Evolutionary conservation across 2,113 vertebrate genomes (phyloP), one percentile per base, ranked within the genome.

Genomic region (Pedetes capensis): DNA sequence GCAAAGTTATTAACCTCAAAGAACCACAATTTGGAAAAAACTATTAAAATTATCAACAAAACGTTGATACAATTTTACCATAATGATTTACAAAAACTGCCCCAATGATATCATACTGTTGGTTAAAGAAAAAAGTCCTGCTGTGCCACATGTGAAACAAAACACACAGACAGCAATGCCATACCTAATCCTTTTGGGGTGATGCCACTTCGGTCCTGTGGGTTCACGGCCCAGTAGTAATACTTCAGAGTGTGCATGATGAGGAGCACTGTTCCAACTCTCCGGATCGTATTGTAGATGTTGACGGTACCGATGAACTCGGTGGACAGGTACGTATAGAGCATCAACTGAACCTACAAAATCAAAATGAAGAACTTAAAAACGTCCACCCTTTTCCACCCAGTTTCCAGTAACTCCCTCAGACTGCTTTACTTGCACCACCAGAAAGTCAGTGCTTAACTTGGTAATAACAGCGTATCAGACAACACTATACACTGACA

Each of bases 231-330:
- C 99, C 99, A 99, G 97, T 99, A 99, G 97, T 99, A 99, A 97
- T 99, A 99, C 95, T 99, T 99, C 2, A 99, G 98, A 2, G 99
- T 99, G 85, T 99, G 99, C 99, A 99, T 99, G 97, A 99, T 98
- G 97, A 99, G 98, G 16, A 99, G 99, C 42, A 99, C 99, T 0
- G 99, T 99, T 57, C 99, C 99, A 83, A 99, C 99, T 85, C 99
- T 98, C 39, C 99, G 99, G 82, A 99, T 98, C 39, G 99, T 98
- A 66, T 99, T 99, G 80, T 99, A 99, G 87, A 99, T 99, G 95
- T 99, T 99, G 78, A 99, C 99, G 8, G 99, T 99, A 97, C 99
- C 99, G 96, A 99, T 98, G 97, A 99, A 99, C 97, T 99, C 99
- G 0, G 99, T 99, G 4, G 99, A 99, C 53, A 99, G 96, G 94